These are phyloP conservation scores for Chymomyza procnemis DNA, from an alignment of 2,888 invertebrate species.

Conservation along the genomic window DNA sequence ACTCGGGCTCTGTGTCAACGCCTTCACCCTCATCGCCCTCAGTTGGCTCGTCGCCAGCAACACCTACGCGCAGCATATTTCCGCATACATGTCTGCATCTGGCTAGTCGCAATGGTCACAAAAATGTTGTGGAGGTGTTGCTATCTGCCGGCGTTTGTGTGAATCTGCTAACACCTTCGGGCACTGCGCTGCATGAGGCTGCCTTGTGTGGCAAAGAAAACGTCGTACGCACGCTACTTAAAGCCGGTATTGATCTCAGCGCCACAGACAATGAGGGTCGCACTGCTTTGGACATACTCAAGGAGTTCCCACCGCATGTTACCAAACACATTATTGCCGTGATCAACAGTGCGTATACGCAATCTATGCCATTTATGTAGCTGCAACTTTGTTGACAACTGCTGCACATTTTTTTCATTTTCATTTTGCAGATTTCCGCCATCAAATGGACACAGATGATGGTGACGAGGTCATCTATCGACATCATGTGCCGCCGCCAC, in stretches of 20 bases:
- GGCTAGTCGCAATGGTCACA: constrained; percentile 94
- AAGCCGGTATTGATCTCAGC: constrained; percentile 88
- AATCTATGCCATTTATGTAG: background rate
- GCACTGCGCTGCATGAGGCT: constrained; percentile 95
- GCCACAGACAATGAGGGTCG: constrained; percentile 88
- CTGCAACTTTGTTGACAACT: background rate
- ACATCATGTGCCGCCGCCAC: constrained; percentile 44
- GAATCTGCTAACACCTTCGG: constrained; percentile 90
- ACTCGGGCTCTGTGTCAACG: constrained; percentile 70
- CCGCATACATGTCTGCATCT: constrained; percentile 93
- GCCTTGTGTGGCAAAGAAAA: constrained; percentile 94
- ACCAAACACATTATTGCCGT: constrained; percentile 91
- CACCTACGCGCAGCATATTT: constrained; percentile 67
- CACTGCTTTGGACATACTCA: constrained; percentile 91
- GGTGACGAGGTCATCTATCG: constrained; percentile 70
- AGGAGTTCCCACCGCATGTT: constrained; percentile 92
- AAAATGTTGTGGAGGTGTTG: constrained; percentile 89
- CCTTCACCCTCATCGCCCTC: constrained; percentile 65
- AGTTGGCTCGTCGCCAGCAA: constrained; percentile 56
- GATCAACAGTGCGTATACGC: constrained; percentile 85
- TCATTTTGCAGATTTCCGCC: constrained; percentile 61
- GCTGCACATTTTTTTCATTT: background rate
- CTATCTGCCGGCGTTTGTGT: constrained; percentile 92
- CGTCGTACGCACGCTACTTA: constrained; percentile 89
- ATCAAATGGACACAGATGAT: constrained; percentile 75